These are phyloP conservation scores for Drosophila anomelani DNA, from an alignment of 2,888 invertebrate species.

Conservation along the genomic window DNA sequence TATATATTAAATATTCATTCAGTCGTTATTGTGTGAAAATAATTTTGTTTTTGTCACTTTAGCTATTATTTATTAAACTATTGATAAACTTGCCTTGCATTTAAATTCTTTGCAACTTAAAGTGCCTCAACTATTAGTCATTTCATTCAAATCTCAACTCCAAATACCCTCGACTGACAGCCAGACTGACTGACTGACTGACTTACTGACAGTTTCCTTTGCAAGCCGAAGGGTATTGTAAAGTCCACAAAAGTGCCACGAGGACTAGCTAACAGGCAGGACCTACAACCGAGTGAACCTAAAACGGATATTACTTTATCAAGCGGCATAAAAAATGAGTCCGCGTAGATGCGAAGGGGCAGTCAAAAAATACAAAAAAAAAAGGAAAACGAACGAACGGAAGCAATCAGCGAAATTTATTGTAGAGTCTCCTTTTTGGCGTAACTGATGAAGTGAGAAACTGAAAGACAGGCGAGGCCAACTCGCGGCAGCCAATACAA, in stretches of 20 bases:
- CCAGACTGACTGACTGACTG: background rate
- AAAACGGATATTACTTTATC: slow-evolving; percentile 80
- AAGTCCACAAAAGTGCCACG: slow-evolving; percentile 31
- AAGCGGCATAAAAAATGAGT: slow-evolving; percentile 80
- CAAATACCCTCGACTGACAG: no score
- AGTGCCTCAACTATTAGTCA: background rate
- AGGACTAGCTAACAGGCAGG: slow-evolving; percentile 23
- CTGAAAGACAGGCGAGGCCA: slow-evolving; percentile 78
- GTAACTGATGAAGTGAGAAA: slow-evolving; percentile 80
- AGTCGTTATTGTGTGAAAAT: background rate
- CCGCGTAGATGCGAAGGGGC: slow-evolving; percentile 57
- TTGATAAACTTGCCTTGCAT: background rate
- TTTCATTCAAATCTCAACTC: background rate
- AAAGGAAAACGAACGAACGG: slow-evolving; percentile 47
- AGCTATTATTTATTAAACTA: background rate
- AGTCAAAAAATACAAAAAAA: slow-evolving; percentile 20
- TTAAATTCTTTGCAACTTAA: slow-evolving; percentile 3
- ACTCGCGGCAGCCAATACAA: slow-evolving; percentile 69
- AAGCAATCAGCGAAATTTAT: slow-evolving; percentile 80
- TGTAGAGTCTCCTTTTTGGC: slow-evolving; percentile 78
- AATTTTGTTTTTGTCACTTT: background rate
- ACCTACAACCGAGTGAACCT: slow-evolving; percentile 62
- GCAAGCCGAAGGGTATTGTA: slow-evolving; percentile 28
- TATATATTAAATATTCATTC: background rate
- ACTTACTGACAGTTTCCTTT: slow-evolving; percentile 12